phyloP scores from a whole-genome alignment of 2,113 vertebrate species.

The Cheilinus undulatus region DNA sequence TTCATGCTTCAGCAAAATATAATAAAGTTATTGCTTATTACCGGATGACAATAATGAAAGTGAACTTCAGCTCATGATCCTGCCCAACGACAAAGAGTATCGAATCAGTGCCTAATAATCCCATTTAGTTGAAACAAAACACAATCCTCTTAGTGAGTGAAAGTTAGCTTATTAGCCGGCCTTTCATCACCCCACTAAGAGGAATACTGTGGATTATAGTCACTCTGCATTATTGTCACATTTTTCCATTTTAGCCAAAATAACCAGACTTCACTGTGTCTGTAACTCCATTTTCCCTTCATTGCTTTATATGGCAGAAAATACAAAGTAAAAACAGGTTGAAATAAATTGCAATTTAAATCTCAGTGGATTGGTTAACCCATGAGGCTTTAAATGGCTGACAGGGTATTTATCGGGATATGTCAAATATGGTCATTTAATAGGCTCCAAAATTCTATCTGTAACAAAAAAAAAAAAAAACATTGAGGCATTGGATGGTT shows the following conservation, averaged over 20 bases:
- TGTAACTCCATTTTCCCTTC: neutral
- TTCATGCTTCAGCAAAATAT: slow-evolving; percentile 18
- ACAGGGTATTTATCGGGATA: too few species aligned
- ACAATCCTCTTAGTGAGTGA: slow-evolving; percentile 76
- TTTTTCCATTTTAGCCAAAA: slow-evolving; percentile 29
- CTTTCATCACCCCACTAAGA: slow-evolving; percentile 62
- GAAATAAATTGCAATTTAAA: neutral
- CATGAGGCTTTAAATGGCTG: too few species aligned
- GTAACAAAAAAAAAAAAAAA: too few species aligned
- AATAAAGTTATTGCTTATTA: slow-evolving; percentile 56
- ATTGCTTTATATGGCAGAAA: slow-evolving; percentile 13
- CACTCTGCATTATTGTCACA: slow-evolving; percentile 55
- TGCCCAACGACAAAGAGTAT: slow-evolving; percentile 44
- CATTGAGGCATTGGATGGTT: too few species aligned
- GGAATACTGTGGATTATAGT: slow-evolving; percentile 57
- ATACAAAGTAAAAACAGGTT: neutral
- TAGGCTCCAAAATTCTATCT: too few species aligned
- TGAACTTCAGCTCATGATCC: slow-evolving; percentile 54
- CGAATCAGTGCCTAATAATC: slow-evolving; percentile 60
- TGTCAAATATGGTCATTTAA: too few species aligned
- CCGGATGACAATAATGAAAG: slow-evolving; percentile 48
- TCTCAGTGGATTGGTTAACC: neutral
- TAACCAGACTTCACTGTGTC: slow-evolving; percentile 19
- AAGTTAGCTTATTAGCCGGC: slow-evolving; percentile 59
- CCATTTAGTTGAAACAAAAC: slow-evolving; percentile 72